Base-by-base conservation (phyloP, 2,113 vertebrate species). In the Alectura lathami region DNA sequence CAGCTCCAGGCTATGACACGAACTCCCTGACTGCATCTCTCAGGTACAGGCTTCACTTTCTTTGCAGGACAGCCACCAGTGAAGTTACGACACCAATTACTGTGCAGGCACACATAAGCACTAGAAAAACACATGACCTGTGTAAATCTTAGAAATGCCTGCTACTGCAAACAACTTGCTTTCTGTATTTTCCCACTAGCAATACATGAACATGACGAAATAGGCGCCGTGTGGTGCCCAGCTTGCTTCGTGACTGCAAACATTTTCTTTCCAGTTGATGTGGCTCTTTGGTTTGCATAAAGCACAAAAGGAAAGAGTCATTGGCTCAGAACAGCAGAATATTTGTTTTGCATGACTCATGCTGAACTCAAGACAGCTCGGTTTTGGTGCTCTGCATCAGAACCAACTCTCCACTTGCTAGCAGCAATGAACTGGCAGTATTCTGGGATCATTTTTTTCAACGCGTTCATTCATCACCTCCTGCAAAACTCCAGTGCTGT, bases 51-150 rank as follows among this genome's bases (percentile, higher is more conserved):
- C 82, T 42, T 63, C 27, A 73, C 94, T 80, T 77, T 84, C 81
- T 83, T 90, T 78, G 75, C 74, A 91, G 77, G 70, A 69, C 59
- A 84, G 64, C 36, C 54, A 81, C n/a, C 54, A 91, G 57, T 32
- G 60, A 77, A 95, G 74, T 91, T 95, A 91, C 47, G 67, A 92
- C 63, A 92, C 40, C 82, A 87, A 92, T 84, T 95, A 88, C 48
- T 42, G 66, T 30, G 45, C 81, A 90, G 60, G 72, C 50, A 60
- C 43, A 66, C 45, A 79, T 8, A 84, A 56, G 48, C 48, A 23
- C 26, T 56, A 74, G 24, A 10, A 72, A 90, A 92, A 72, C 7
- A 29, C 43, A 27, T 24, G 82, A 30, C 53, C 70, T 79, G 15
- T 54, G 21, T 47, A 92, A 86, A 47, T 72, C 88, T 86, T 89